phyloP scores from a whole-genome alignment of 1,140 invertebrate genomes.

The Lasioglossum albipes region DNA sequence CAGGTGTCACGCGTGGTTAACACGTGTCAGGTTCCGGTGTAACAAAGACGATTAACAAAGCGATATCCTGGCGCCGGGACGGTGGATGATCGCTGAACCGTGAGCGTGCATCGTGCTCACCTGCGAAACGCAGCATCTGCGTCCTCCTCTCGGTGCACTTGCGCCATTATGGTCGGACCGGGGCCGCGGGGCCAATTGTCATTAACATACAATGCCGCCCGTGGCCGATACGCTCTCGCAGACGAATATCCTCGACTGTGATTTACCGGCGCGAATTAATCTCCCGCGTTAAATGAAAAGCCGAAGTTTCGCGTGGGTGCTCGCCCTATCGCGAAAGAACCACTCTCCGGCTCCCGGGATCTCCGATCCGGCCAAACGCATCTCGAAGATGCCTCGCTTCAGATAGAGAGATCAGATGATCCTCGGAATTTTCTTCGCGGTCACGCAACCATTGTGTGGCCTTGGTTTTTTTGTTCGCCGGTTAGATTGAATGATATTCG shows the following conservation, averaged over 20 bases:
- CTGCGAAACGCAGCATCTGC: conserved; percentile 1
- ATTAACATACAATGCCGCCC: conserved; percentile 68
- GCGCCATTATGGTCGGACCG: conserved; percentile 46
- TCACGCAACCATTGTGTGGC: conserved; percentile 4
- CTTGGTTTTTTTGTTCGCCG: background rate
- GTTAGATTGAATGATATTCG: background rate
- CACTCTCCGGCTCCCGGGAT: conserved; percentile 8
- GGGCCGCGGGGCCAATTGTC: conserved; percentile 43
- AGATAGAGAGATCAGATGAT: background rate
- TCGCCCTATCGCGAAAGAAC: background rate
- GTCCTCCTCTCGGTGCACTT: conserved; percentile 23
- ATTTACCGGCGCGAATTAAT: conserved; percentile 57
- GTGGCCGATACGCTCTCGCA: conserved; percentile 20
- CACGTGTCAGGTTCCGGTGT: background rate
- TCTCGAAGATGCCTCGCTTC: conserved; percentile 10
- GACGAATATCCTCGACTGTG: conserved; percentile 39
- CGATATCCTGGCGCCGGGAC: conserved; percentile 33
- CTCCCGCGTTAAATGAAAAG: conserved; percentile 41
- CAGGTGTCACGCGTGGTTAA: background rate
- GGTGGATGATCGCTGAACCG: background rate
- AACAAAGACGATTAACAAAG: conserved; percentile 31
- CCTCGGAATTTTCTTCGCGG: conserved; percentile 5
- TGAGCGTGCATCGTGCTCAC: background rate
- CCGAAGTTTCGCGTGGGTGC: background rate
- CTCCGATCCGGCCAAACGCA: background rate